Conservation (phyloP, 2,888 invertebrate genomes). For the Lissonota sp. region DNA sequence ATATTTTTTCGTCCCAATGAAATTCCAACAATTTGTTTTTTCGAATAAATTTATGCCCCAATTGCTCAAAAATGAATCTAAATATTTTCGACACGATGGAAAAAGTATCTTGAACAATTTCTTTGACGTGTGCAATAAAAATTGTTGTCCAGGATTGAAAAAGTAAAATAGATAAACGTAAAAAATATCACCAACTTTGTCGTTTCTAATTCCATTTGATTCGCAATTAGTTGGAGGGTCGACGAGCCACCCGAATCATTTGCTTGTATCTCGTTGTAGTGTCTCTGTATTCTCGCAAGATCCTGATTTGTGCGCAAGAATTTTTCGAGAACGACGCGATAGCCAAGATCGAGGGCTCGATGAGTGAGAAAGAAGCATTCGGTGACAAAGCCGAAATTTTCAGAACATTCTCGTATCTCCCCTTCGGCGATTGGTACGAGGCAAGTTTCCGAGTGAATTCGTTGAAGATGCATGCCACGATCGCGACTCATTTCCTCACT, state of each 20-base stretch:
- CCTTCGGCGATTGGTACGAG: slow-evolving; percentile 89
- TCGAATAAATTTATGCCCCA: too few relatives aligned
- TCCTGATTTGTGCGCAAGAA: slow-evolving; percentile 84
- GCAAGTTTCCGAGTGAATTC: slow-evolving; percentile 91
- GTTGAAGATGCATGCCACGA: slow-evolving; percentile 89
- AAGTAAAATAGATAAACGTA: slow-evolving; percentile 16
- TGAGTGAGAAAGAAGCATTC: slow-evolving; percentile 97
- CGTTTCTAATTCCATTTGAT: slow-evolving; percentile 87
- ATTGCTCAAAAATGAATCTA: slow-evolving; percentile 62
- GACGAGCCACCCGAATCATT: slow-evolving; percentile 84
- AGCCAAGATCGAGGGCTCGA: slow-evolving; percentile 91
- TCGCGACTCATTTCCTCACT: slow-evolving; percentile 85
- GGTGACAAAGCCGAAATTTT: slow-evolving; percentile 92
- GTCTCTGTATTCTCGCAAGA: slow-evolving; percentile 90
- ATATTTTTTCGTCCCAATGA: slow-evolving; percentile 33
- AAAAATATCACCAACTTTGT: slow-evolving; percentile 85
- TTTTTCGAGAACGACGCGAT: slow-evolving; percentile 84
- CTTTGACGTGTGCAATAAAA: neutral
- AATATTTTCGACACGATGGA: neutral
- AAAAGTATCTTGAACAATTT: neutral
- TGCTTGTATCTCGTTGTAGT: slow-evolving; percentile 88
- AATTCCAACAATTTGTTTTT: neutral
- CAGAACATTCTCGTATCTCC: slow-evolving; percentile 85
- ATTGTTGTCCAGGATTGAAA: neutral
- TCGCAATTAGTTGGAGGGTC: slow-evolving; percentile 87